phyloP scores from a whole-genome alignment of 2,888 invertebrate species.

The Athalia rosae region DNA sequence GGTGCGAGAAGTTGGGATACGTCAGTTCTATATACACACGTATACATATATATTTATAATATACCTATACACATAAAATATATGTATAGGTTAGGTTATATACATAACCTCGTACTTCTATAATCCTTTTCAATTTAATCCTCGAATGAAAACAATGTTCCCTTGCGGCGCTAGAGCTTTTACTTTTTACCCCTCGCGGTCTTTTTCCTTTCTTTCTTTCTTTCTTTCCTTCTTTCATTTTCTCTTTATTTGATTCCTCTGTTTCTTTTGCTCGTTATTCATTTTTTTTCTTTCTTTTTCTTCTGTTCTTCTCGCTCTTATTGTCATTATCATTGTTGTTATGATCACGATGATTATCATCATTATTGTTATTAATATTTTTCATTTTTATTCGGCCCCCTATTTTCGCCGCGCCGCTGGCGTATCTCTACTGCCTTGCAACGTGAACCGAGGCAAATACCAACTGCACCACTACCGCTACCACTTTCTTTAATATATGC shows the following conservation, averaged over 20 bases:
- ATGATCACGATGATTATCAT: conserved; percentile 43
- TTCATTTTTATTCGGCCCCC: conserved; percentile 46
- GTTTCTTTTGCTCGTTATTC: conserved; percentile 43
- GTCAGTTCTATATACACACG: too few species aligned
- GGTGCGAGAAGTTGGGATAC: too few species aligned
- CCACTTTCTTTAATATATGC: conserved; percentile 4
- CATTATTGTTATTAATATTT: conserved; percentile 53
- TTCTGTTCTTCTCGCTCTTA: conserved; percentile 39
- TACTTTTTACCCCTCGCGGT: conserved; percentile 34
- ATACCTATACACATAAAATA: neutral
- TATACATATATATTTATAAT: too few species aligned
- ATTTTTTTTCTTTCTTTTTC: conserved; percentile 51
- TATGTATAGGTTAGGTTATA: neutral
- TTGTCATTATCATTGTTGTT: conserved; percentile 52
- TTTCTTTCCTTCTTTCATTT: conserved; percentile 43
- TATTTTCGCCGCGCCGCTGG: conserved; percentile 25
- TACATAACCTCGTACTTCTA: conserved; percentile 47
- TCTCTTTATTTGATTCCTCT: conserved; percentile 19
- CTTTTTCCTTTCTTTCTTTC: conserved; percentile 36
- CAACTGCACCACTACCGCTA: conserved; percentile 2
- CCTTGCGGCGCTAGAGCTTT: conserved; percentile 47
- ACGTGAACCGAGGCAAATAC: neutral
- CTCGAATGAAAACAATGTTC: conserved; percentile 68
- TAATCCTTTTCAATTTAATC: conserved; percentile 67
- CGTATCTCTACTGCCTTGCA: conserved; percentile 49